Base-by-base conservation (phyloP, 2,113 vertebrate genomes). In the Podarcis muralis region DNA sequence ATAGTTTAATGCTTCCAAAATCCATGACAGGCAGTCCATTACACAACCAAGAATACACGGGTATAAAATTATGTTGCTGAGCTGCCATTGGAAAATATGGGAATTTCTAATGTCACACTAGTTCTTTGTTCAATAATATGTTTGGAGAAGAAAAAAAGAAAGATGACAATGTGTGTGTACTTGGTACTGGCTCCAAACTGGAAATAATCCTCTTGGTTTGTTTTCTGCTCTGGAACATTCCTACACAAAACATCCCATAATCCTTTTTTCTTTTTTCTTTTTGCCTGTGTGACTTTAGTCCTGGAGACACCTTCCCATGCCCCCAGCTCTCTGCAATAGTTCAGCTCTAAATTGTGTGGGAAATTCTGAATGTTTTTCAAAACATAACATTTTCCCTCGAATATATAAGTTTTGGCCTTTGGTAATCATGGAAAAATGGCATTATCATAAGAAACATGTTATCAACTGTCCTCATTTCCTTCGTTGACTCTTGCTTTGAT, bases 381-480 rank as follows among this genome's bases (percentile, higher is more conserved):
- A 86, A 82, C 43, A 86, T 27, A 20, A 22, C 12, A 48, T 83
- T 83, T 74, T 59, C 2, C 20, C 25, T 48, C 43, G 11, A 69
- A 75, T 82, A 16, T 79, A 27, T 12, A 85, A n/a, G 18, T 25
- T 86, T 76, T 90, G 72, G 62, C 40, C 74, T 76, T 90, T n/a
- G 32, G 30, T 69, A 77, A 87, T 65, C 32, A 89, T 23, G 81
- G 66, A 62, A 71, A 71, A 83, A 78, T 23, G 27, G 75, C 83
- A 35, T 77, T 86, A 86, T 76, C 72, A 22, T 65, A 85, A 85
- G 80, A 82, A 62, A 32, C 62, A 27, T 88, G 59, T 82, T 83
- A 83, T 87, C 74, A 65, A 53, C 62, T 83, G 74, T 59, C 81
- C 35, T 62, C 35, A 59, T 87, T 87, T 90, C 81, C 37, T 83